Conservation (phyloP, 2,797 vertebrate genomes). For the Sus cebifrons region DNA sequence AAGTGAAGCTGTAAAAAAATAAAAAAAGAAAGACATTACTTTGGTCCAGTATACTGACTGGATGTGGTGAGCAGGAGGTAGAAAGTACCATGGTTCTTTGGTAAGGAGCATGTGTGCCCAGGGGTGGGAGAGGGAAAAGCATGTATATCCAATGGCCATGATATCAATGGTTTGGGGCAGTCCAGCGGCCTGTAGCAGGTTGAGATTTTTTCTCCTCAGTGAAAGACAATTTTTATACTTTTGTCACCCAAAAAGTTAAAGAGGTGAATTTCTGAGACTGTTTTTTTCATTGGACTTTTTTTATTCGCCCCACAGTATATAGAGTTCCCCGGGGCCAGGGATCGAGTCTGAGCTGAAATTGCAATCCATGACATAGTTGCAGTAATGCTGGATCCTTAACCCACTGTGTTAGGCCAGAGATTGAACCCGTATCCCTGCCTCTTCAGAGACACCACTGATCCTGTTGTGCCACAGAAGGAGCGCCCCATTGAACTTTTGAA, state of each 20-base stretch:
- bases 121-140: neutral
- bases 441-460: no score
- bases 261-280: neutral
- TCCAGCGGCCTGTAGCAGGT: neutral
- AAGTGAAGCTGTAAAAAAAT: no score
- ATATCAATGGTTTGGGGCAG: neutral
- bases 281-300: neutral
- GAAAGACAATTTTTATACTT: slow-evolving; percentile 12
- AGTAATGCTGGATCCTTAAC: no score
- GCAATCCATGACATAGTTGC: no score
- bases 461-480: no score
- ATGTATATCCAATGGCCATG: neutral
- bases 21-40: neutral
- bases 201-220: neutral
- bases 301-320: no score
- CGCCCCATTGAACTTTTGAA: no score
- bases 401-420: no score
- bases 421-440: no score
- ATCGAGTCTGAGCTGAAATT: no score
- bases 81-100: neutral
- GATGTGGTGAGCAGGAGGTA: neutral
- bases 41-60: neutral
- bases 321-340: no score
- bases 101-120: neutral
- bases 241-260: neutral